Percentiles rank a stretch among this genome's conserved stretches.
phyloP scores from a whole-genome alignment of 2,113 vertebrate species.

The Axis porcinus region DNA sequence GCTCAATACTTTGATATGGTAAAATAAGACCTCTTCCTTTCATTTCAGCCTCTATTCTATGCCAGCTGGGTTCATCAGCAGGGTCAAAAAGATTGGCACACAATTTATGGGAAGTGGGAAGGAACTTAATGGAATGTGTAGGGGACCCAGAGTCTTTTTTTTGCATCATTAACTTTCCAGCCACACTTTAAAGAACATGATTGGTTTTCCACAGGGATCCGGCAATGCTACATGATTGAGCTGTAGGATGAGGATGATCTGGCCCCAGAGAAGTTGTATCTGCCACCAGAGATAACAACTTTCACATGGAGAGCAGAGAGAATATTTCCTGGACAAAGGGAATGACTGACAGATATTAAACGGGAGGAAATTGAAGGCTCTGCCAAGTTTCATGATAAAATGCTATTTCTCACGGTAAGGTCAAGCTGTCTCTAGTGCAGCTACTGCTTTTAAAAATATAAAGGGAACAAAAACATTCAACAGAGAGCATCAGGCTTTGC shows the following conservation, averaged over 20 bases:
- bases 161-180: constrained; percentile 24
- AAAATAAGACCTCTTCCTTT: constrained; percentile 11
- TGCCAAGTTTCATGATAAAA: constrained; percentile 73
- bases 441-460: constrained; percentile 57
- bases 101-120: not conserved
- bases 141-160: not conserved
- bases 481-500: constrained; percentile 9
- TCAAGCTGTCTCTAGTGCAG: constrained; percentile 50
- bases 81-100: not conserved
- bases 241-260: constrained; percentile 13
- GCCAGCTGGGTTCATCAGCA: not conserved
- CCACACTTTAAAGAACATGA: constrained; percentile 32
- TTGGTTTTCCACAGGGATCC: constrained; percentile 42
- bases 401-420: constrained; percentile 73
- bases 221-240: constrained; percentile 22
- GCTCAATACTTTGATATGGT: not conserved
- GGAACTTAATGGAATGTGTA: not conserved
- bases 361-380: constrained; percentile 64
- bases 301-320: constrained; percentile 58
- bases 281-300: constrained; percentile 72
- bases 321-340: constrained; percentile 71
- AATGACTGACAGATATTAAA: constrained; percentile 68
- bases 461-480: constrained; percentile 22
- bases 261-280: constrained; percentile 50
- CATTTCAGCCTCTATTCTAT: not conserved